Conservation (phyloP, 2,113 vertebrate species). For the Lathamus discolor region DNA sequence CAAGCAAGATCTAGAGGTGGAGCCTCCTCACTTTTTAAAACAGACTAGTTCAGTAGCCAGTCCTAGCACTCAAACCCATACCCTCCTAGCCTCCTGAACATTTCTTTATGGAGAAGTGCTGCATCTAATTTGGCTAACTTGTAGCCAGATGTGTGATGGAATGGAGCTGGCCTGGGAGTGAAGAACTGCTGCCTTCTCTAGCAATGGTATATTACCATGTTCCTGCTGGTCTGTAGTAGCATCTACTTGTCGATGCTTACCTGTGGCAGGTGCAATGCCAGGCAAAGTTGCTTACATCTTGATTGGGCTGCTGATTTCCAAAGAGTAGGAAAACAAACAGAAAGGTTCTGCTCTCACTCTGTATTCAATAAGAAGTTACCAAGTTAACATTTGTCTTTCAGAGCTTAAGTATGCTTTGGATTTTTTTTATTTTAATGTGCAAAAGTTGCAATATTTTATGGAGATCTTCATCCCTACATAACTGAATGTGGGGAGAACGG, state of each 20-base stretch:
- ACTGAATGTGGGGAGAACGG: background rate
- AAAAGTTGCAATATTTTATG: background rate
- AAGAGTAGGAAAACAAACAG: background rate
- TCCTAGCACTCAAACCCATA: background rate
- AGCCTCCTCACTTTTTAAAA: background rate
- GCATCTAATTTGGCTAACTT: background rate
- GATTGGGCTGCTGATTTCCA: background rate
- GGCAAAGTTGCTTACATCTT: background rate
- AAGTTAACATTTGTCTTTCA: background rate
- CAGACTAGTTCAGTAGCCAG: background rate
- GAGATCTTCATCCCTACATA: background rate
- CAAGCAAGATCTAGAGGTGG: background rate
- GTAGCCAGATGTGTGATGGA: background rate
- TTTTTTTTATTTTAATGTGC: background rate
- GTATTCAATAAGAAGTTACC: background rate
- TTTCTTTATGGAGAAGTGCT: background rate
- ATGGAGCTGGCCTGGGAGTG: background rate
- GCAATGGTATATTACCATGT: background rate
- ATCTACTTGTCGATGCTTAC: background rate
- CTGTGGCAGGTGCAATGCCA: background rate
- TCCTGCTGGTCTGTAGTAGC: background rate
- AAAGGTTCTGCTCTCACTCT: background rate
- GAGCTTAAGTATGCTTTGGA: background rate
- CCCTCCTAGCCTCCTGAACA: background rate
- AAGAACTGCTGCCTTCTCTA: background rate